Base-by-base conservation (phyloP, 1,140 invertebrate genomes). In the Antheraea pernyi region DNA sequence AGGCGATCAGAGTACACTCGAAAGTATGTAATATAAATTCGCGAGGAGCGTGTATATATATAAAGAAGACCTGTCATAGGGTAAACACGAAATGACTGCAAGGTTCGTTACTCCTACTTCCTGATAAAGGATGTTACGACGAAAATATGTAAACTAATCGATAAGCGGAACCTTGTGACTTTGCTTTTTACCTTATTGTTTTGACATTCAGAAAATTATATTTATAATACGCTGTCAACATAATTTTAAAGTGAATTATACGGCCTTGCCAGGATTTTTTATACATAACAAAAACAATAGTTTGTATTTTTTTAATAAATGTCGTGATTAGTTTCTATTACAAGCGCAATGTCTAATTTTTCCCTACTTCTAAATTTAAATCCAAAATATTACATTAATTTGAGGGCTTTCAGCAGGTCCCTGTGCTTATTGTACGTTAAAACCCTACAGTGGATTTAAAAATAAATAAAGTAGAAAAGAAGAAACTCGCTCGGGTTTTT, bases 21-120 rank as follows among this genome's bases (percentile, higher is more conserved):
- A 68, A 75, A 71, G 72, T 80, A 65, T 84, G 73, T 76, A 78
- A 66, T 60, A 36, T 19, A 66, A 75, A 67, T 72, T 73, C 59
- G 65, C 53, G 59, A 73, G 62, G 67, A 60, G 72, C 69, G 77
- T 85, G 79, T 88, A 84, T 88, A 88, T 78, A 72, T 53, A 53
- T 16, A 53, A 16, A 68, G 59, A 72, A 73, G 69, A 77, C 60
- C 73, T 69, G 78, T 79, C 75, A 80, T 76, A 85, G 78, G 75
- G 75, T 83, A 85, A 85, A 86, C 83, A 86, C 74, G 70, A 68
- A 69, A 65, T 67, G 67, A 65, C 72, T 72, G 64, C 82, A 78
- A 81, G 79, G 79, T 84, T 82, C 83, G 73, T 85, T 78, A 80
- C 81, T 80, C 77, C 78, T 65, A 83, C 77, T 88, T 86, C 83